These are phyloP conservation scores for Neuroscelio doddi DNA, from an alignment of 2,888 invertebrate genomes.

Conservation along the genomic window DNA sequence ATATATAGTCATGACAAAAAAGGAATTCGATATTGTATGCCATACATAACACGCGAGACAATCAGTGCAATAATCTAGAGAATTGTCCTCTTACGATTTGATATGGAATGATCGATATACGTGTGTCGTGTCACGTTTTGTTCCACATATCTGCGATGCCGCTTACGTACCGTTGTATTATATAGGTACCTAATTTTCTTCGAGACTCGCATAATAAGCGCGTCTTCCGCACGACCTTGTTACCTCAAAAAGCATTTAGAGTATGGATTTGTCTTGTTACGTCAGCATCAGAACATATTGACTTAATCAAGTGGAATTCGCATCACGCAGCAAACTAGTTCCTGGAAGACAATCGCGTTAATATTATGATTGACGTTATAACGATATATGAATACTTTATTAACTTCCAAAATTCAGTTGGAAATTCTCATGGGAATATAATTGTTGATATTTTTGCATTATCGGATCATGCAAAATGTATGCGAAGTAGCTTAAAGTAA, in stretches of 20 bases:
- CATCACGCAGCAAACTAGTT: slow-evolving; percentile 41
- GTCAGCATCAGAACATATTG: slow-evolving; percentile 40
- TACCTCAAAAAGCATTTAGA: slow-evolving; percentile 46
- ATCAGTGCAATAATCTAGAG: slow-evolving; percentile 40
- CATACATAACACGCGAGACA: slow-evolving; percentile 29
- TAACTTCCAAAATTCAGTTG: slow-evolving; percentile 19
- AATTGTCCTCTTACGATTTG: slow-evolving; percentile 44
- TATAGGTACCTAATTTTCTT: slow-evolving; percentile 55
- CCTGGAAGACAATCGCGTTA: slow-evolving; percentile 34
- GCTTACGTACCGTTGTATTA: slow-evolving; percentile 49
- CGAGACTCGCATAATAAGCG: slow-evolving; percentile 55
- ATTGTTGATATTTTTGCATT: too few relatives aligned
- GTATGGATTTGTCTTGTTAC: slow-evolving; percentile 39
- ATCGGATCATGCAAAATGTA: too few relatives aligned
- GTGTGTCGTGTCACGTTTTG: slow-evolving; percentile 59
- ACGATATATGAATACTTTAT: slow-evolving; percentile 17
- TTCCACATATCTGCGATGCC: slow-evolving; percentile 57
- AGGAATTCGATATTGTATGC: slow-evolving; percentile 29
- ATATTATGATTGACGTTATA: slow-evolving; percentile 30
- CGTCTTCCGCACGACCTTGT: slow-evolving; percentile 50
- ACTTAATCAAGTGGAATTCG: slow-evolving; percentile 35
- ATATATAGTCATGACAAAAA: too few relatives aligned
- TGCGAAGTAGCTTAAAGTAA: too few relatives aligned
- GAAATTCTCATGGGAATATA: too few relatives aligned
- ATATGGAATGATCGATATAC: slow-evolving; percentile 46